phyloP scores from a whole-genome alignment of 2,113 vertebrate species.

The Neomonachus schauinslandi region DNA sequence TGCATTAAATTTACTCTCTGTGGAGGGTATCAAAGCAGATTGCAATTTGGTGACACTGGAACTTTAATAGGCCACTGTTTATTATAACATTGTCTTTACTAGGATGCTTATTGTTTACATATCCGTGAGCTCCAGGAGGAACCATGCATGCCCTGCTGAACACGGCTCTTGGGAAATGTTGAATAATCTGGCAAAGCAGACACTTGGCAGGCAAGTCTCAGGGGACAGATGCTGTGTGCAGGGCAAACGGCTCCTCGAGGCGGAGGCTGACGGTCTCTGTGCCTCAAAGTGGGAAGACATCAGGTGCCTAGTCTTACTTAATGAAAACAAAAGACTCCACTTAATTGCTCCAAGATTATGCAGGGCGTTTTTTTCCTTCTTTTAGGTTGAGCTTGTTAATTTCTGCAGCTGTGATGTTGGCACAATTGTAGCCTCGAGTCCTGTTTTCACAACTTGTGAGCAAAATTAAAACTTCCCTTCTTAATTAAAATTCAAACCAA shows the following conservation, averaged over 20 bases:
- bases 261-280: neutral
- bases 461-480: constrained; percentile 82
- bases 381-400: constrained; percentile 80
- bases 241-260: neutral
- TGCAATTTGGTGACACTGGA: constrained; percentile 36
- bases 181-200: constrained; percentile 51
- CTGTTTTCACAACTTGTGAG: constrained; percentile 80
- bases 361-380: constrained; percentile 51
- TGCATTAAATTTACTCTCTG: neutral
- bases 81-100: constrained; percentile 65
- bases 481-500: constrained; percentile 82
- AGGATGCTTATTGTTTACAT: constrained; percentile 64
- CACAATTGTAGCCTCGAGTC: constrained; percentile 78
- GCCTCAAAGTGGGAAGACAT: constrained; percentile 33
- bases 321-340: constrained; percentile 76
- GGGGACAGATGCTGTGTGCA: constrained; percentile 40
- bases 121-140: constrained; percentile 32
- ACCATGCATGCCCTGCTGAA: neutral
- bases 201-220: neutral
- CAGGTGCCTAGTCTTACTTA: constrained; percentile 77
- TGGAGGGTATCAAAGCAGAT: neutral
- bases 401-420: constrained; percentile 80
- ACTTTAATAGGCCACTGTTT: constrained; percentile 59
- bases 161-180: constrained; percentile 46
- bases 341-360: constrained; percentile 76